Base-by-base conservation (phyloP, 1,140 invertebrate genomes). In the Chironomus striatipennis region DNA sequence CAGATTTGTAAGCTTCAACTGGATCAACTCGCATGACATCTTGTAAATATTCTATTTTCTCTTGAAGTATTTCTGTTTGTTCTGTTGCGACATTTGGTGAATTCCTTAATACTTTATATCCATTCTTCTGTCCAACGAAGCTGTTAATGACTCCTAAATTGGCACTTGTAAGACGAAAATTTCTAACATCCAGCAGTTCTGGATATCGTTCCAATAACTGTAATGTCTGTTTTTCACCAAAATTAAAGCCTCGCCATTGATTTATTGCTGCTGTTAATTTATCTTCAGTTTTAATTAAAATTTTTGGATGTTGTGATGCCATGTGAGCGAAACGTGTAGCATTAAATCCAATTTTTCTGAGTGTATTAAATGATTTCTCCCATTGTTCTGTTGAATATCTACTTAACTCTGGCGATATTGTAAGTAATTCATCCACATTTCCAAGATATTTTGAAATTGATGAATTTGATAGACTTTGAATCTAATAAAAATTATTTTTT, bases 31-130 rank as follows among this genome's bases (percentile, higher is more conserved):
- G 79, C 81, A 82, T 82, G 8, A 76, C 70, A 43, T 80, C 75
- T 6, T 74, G 74, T 9, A 81, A 75, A 64, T 81, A 80, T 8
- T 78, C 76, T 0, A 82, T 43, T 76, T 82, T 82, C 18, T 79
- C 76, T 74, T 80, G 77, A 6, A 82, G 65, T 0, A 8, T 21
- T 7, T 76, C 24, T 9, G 80, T 78, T 0, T 76, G 43, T 24
- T 81, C 79, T 0, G 77, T 74, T n/a, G 82, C 34, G 7, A 82
- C 57, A 43, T 80, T 78, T 7, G 81, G 81, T 75, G 79, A 81
- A 64, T 80, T 82, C 79, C 81, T 81, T 5, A 82, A 65, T 17
- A 81, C 18, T 73, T 79, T 81, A 80, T 79, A 82, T 10, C 82
- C 79, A 75, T 82, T 82, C 75, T 81, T 82, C 18, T 77, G 76